Evolutionary conservation across 2,113 vertebrate genomes (phyloP).

Genomic region (Epinephelus lanceolatus): DNA sequence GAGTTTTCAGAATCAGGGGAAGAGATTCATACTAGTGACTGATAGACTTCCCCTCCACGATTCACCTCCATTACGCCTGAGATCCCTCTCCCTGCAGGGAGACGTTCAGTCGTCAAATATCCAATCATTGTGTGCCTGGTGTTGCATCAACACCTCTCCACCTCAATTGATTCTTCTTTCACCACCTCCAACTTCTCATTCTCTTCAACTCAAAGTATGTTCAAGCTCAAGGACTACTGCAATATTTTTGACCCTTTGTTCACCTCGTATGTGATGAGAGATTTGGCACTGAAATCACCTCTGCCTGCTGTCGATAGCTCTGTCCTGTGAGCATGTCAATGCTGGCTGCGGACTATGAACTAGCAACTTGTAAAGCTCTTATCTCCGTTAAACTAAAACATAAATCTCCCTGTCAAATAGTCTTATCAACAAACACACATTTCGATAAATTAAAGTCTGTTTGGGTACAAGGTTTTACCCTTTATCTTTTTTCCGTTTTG

Average conservation of each 20-base stretch:
- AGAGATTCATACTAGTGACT: neutral
- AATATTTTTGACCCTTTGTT: constrained; percentile 20
- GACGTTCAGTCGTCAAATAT: constrained; percentile 27
- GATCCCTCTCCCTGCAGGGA: neutral
- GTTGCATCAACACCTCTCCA: constrained; percentile 46
- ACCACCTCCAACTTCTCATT: constrained; percentile 26
- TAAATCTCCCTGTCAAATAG: constrained; percentile 14
- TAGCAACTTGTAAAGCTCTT: constrained; percentile 13
- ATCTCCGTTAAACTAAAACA: constrained; percentile 19
- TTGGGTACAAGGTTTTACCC: constrained; percentile 12
- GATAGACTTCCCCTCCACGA: neutral
- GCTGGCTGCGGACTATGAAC: neutral
- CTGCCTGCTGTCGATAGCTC: constrained; percentile 42
- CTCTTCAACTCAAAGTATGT: neutral
- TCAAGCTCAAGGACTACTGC: constrained; percentile 26
- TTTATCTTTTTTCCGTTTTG: neutral
- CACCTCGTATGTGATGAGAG: constrained; percentile 14
- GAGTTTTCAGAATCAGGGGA: neutral
- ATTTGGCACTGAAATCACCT: constrained; percentile 34
- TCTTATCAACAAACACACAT: constrained; percentile 49
- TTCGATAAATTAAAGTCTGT: constrained; percentile 19
- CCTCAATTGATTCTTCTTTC: constrained; percentile 28
- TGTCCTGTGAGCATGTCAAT: neutral
- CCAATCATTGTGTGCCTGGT: neutral
- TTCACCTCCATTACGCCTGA: constrained; percentile 8